Evolutionary conservation across 1,140 invertebrate species (phyloP), one percentile per base, ranked within the genome.

Genomic region (Mamestra configurata): DNA sequence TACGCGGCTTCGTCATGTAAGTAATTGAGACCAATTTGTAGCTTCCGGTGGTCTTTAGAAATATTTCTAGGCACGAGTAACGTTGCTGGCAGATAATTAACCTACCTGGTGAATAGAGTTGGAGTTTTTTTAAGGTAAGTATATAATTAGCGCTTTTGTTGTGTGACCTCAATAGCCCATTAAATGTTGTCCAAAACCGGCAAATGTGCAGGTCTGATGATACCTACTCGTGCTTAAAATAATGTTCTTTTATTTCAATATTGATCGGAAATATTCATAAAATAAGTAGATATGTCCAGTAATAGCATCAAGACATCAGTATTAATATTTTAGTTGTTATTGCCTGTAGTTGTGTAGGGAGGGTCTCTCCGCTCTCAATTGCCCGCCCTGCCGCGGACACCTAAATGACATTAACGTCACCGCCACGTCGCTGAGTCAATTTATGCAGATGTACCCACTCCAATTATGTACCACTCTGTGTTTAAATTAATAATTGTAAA

Each of bases 401-500:
- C 66, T 24, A 57, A 73, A 55, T 37, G 70, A 73, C 70, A 73
- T 73, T 7, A 57, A 73, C 70, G 51, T 55, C 51, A 40, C 49
- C 20, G 70, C 70, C 51, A 57, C 70, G 35, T 35, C 49, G 24
- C 70, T 55, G 49, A 49, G 31, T 15, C 31, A 37, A 73, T 57
- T 68, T 57, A 73, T 37, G 18, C 70, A 49, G 46, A 51, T 20
- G 13, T 37, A 10, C 27, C 31, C 55, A 59, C 27, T 64, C 59
- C 59, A 64, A 64, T 64, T 64, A 64, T 15, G n/a, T 59, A 64
- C 31, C 11, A 37, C 31, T 64, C 59, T 37, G 27, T 13, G 40
- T 46, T 24, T 46, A 43, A 68, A 68, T 68, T 68, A 68, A n/a
- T n/a, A n/a, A 43, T 10, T 46, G 20, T 68, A 8, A 4, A 64